Percentiles rank a stretch among this genome's conserved stretches.
These are phyloP conservation scores for Puma concolor DNA, from an alignment of 2,113 vertebrate species.

Conservation along the genomic window DNA sequence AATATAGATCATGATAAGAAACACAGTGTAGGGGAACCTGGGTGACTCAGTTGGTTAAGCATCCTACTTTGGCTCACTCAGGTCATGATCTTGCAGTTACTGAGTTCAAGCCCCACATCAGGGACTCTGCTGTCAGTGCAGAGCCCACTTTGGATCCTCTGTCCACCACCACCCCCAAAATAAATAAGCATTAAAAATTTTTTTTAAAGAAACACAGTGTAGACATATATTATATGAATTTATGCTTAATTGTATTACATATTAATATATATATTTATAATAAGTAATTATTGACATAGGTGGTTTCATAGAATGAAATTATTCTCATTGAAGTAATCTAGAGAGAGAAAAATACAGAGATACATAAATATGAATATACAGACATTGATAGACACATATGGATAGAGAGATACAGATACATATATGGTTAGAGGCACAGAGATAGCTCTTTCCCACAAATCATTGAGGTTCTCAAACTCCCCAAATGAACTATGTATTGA, in stretches of 20 bases:
- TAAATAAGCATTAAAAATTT: no score
- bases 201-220: neutral
- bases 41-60: neutral
- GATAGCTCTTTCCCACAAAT: neutral
- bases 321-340: neutral
- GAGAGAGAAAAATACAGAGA: neutral
- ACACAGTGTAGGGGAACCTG: neutral
- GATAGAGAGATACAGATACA: neutral
- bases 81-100: neutral
- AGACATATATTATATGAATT: neutral
- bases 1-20: neutral
- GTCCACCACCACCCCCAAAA: no score
- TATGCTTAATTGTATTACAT: neutral
- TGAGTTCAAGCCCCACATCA: fast-evolving
- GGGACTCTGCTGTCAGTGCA: neutral
- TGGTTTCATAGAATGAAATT: neutral
- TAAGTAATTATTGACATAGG: neutral
- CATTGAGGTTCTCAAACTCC: neutral
- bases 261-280: neutral
- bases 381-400: neutral
- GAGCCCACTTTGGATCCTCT: neutral
- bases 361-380: neutral
- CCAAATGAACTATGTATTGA: neutral
- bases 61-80: neutral
- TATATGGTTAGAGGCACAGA: neutral